Base-by-base conservation (phyloP, 2,888 invertebrate species). In the Synergus umbraculus region DNA sequence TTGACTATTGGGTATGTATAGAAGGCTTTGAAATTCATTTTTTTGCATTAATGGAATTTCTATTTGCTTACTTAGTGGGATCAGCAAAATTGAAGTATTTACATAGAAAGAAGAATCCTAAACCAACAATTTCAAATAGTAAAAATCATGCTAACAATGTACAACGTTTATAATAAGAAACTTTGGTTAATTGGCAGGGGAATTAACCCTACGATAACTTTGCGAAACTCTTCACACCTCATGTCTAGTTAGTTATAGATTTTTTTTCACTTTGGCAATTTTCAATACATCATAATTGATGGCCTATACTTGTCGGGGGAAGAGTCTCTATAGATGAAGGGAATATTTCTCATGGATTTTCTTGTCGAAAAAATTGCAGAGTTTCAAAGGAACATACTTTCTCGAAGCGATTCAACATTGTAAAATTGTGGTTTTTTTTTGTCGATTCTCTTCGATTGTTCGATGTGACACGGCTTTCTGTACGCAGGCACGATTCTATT, bases 401-500 rank as follows among this genome's bases (percentile, higher is more conserved):
- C 15, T 29, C 29, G 29, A 69, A 49, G 9, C 29, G 44, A 46
- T n/a, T 22, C 4, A 12, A 13, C 60, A 22, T 37, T 54, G n/a
- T 49, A 37, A 69, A 69, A 69, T 49, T 5, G 37, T 29, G 10
- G 8, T 43, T 49, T 69, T 69, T 49, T 49, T 69, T 37, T n/a
- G n/a, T 44, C 9, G 1, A 49, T 49, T 49, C 10, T 69, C 49
- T n/a, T 13, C 73, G 49, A 46, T 49, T 73, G 73, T 54, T 73
- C 54, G 37, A 73, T 73, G 66, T n/a, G 41, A 43, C 41, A 73
- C n/a, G 29, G 4, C 60, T 29, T 8, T 22, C 10, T 4, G n/a
- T 73, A n/a, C 15, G 29, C 15, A 54, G 54, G 73, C 73, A 73
- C 73, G 73, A 37, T 73, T 54, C 37, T 73, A 49, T 73, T 73